phyloP scores from a whole-genome alignment of 2,113 vertebrate genomes.

The Chaenogobius annularis region DNA sequence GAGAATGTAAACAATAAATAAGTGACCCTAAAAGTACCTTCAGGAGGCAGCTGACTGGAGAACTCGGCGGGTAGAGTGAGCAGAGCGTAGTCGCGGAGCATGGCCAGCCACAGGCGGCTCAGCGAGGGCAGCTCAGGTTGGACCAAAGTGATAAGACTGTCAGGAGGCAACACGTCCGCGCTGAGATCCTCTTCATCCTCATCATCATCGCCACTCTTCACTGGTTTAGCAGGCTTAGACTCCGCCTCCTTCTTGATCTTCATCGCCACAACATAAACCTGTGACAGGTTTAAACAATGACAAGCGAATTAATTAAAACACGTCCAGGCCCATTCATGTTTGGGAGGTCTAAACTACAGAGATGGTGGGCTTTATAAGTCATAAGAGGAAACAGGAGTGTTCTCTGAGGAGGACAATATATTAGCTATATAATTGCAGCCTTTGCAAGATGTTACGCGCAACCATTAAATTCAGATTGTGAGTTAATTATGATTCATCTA shows the following conservation, averaged over 20 bases:
- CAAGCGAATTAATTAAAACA: background rate
- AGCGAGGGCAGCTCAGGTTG: slow-evolving; percentile 92
- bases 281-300: background rate
- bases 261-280: slow-evolving; percentile 98
- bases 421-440: background rate
- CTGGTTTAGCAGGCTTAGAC: slow-evolving; percentile 73
- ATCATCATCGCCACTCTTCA: slow-evolving; percentile 79
- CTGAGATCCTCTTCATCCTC: slow-evolving; percentile 83
- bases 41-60: slow-evolving; percentile 96
- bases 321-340: too few relatives aligned
- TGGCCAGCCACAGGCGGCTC: slow-evolving; percentile 93
- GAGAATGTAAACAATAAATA: background rate
- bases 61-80: slow-evolving; percentile 95
- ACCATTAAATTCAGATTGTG: too few relatives aligned
- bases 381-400: too few relatives aligned
- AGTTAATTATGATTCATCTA: too few relatives aligned
- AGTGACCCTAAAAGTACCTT: slow-evolving; percentile 78
- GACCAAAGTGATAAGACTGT: slow-evolving; percentile 93
- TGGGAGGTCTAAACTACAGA: background rate
- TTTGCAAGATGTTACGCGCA: too few relatives aligned
- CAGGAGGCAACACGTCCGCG: slow-evolving; percentile 86
- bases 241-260: slow-evolving; percentile 96
- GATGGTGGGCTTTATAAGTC: background rate
- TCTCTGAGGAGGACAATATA: too few relatives aligned
- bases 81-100: slow-evolving; percentile 93